Evolutionary conservation across 1,140 invertebrate species (phyloP), one percentile per base, ranked within the genome.

Genomic region (Drosophila arawakana): DNA sequence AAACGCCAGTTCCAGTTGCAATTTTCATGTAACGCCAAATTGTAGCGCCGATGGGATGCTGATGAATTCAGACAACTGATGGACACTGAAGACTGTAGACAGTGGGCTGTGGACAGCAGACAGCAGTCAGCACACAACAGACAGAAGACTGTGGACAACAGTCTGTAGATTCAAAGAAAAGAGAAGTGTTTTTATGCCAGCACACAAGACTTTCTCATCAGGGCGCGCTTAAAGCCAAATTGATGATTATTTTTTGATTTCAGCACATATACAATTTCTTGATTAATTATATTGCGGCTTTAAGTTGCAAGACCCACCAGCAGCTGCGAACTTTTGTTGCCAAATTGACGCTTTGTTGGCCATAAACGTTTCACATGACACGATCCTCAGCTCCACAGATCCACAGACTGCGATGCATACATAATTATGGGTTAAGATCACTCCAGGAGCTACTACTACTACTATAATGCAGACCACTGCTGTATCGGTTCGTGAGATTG

Each of bases 11-110:
- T 39, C 34, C 54, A 25, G 60, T 41, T 69, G 78, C 83, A 83
- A 78, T 88, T 88, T 88, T 79, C 80, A 83, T 88, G 83, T 89
- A 89, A 79, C 78, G 80, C 83, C 83, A 86, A 86, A 86, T 80
- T 86, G 83, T 86, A 83, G 83, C 83, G 83, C 83, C 83, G 67
- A 59, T 60, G 52, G 30, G n/a, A 10, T 39, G 37, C 18, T 47
- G 46, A 47, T 47, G 2, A 65, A 60, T 54, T 25, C 62, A 43
- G 30, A 8, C 50, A 70, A 46, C 25, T 60, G 57, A 35, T 47
- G 60, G 15, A 47, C 7, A 55, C 35, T 3, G 57, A 21, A 41
- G 54, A 41, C 50, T 54, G 50, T 8, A 2, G n/a, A 37, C 50
- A 37, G 34, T 39, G 3, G 41, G 13, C 2, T 25, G 25, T 25